phyloP scores from a whole-genome alignment of 1,140 invertebrate species.

The Ips typographus region DNA sequence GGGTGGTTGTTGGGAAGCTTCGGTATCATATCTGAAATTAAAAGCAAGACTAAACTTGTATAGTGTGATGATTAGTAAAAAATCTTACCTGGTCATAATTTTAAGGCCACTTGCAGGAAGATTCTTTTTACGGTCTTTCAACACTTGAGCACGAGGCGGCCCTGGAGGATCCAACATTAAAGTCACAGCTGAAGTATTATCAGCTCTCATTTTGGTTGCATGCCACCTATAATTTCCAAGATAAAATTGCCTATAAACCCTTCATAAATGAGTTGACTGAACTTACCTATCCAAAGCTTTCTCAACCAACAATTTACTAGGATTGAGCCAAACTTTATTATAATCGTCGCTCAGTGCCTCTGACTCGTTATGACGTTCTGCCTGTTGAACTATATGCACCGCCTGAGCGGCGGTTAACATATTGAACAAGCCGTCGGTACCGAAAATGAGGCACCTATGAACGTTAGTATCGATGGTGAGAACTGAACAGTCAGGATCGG shows the following conservation, averaged over 20 bases:
- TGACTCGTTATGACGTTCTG: conserved; percentile 79
- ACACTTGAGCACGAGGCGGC: conserved; percentile 69
- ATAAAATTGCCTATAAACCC: conserved; percentile 1
- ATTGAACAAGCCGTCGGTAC: conserved; percentile 96
- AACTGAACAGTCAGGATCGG: conserved; percentile 92
- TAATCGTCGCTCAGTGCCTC: conserved; percentile 51
- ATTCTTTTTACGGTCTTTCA: conserved; percentile 52
- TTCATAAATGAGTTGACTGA: conserved; percentile 1
- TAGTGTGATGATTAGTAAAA: background rate
- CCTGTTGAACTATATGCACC: conserved; percentile 78
- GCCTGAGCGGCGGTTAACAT: conserved; percentile 83
- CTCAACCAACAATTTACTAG: conserved; percentile 87
- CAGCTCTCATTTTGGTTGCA: conserved; percentile 79
- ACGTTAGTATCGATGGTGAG: conserved; percentile 78
- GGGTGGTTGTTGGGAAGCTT: conserved; percentile 14
- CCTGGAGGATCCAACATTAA: conserved; percentile 90
- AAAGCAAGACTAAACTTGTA: too few species aligned
- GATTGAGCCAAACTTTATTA: conserved; percentile 75
- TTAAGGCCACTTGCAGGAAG: conserved; percentile 46
- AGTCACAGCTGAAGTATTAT: conserved; percentile 94
- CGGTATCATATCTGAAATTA: conserved; percentile 25
- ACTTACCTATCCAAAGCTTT: conserved; percentile 68
- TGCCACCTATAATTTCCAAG: conserved; percentile 57
- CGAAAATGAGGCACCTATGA: conserved; percentile 88
- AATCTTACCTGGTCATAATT: conserved; percentile 44